These are phyloP conservation scores for Theretra japonica DNA, from an alignment of 2,888 invertebrate genomes.

Conservation along the genomic window DNA sequence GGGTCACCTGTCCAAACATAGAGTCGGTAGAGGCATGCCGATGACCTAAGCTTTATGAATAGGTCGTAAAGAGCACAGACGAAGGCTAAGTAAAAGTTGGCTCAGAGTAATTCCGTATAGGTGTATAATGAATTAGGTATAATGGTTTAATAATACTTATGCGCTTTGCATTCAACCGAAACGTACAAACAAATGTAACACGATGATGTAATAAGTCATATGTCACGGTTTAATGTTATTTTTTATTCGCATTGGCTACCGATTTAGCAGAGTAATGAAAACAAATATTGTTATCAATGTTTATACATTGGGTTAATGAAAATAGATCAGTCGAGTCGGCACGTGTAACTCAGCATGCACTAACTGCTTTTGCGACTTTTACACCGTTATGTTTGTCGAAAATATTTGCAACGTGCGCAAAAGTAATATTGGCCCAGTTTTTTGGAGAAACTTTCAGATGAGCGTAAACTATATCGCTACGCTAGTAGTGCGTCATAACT, in stretches of 20 bases:
- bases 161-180: conserved; percentile 22
- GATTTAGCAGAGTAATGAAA: conserved; percentile 45
- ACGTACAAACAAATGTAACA: conserved; percentile 33
- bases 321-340: conserved; percentile 41
- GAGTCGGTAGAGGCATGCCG: conserved; percentile 36
- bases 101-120: conserved; percentile 36
- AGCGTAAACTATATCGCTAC: neutral
- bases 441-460: neutral
- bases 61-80: conserved; percentile 35
- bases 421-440: conserved; percentile 20
- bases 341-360: conserved; percentile 39
- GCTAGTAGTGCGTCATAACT: neutral
- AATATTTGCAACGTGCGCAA: conserved; percentile 12
- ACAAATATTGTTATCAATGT: conserved; percentile 61
- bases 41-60: conserved; percentile 42
- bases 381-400: conserved; percentile 34
- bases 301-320: conserved; percentile 44
- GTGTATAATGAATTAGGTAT: conserved; percentile 21
- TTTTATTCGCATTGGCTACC: conserved; percentile 43
- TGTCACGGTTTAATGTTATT: conserved; percentile 40
- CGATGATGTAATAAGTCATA: conserved; percentile 48
- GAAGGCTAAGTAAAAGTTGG: conserved; percentile 45
- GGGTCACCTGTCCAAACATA: conserved; percentile 46
- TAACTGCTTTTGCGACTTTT: conserved; percentile 12
- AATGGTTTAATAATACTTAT: conserved; percentile 1